Conservation (phyloP, 2,888 invertebrate species). For the Drosophila antonietae region DNA sequence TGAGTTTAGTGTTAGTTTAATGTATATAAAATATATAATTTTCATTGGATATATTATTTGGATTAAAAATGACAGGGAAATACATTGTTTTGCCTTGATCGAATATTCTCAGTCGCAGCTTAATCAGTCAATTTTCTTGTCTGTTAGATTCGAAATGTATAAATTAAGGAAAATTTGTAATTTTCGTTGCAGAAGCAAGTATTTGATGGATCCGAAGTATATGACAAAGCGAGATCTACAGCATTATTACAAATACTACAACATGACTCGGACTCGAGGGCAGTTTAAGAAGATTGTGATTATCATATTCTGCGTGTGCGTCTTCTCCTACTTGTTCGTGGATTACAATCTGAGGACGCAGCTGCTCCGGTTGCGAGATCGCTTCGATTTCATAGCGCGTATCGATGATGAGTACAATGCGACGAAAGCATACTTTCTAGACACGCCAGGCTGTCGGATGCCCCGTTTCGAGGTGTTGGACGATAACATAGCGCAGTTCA, state of each 20-base stretch:
- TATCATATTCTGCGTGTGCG: conserved; percentile 80
- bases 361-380: conserved; percentile 76
- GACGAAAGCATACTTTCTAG: conserved; percentile 82
- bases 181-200: conserved; percentile 68
- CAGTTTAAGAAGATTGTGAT: conserved; percentile 82
- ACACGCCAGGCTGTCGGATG: conserved; percentile 84
- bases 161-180: background rate
- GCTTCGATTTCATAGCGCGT: conserved; percentile 82
- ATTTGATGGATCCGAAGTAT: conserved; percentile 82
- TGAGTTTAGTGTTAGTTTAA: background rate
- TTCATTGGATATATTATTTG: too few relatives aligned
- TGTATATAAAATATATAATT: too few relatives aligned
- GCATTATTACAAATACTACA: conserved; percentile 82
- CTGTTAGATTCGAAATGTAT: too few relatives aligned
- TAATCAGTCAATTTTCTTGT: too few relatives aligned
- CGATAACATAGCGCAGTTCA: conserved; percentile 80
- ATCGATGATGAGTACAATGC: conserved; percentile 80
- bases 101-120: too few relatives aligned
- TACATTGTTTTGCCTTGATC: too few relatives aligned
- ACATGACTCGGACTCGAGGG: conserved; percentile 77
- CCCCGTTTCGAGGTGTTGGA: conserved; percentile 82
- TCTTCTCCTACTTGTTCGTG: conserved; percentile 83
- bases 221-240: conserved; percentile 83
- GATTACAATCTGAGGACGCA: conserved; percentile 83
- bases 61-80: too few relatives aligned